Evolutionary conservation across 1,140 invertebrate genomes (phyloP).

Genomic region (Riptortus pedestris): DNA sequence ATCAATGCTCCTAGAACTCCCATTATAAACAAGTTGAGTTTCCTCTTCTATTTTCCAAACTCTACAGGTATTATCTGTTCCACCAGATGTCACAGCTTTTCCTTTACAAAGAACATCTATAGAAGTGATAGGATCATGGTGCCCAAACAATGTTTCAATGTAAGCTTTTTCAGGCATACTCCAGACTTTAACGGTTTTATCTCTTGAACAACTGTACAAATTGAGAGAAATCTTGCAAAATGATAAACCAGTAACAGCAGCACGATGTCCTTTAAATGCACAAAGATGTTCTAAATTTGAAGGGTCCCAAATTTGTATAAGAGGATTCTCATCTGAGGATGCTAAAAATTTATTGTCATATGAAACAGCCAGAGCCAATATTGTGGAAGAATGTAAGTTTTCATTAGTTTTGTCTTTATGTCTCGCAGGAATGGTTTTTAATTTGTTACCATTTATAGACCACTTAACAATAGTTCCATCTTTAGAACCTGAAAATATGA

Average conservation of each 20-base stretch:
- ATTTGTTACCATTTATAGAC: slow-evolving; percentile 43
- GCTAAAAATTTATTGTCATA: slow-evolving; percentile 76
- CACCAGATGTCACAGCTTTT: slow-evolving; percentile 78
- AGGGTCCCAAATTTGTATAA: slow-evolving; percentile 75
- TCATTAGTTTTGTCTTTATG: slow-evolving; percentile 31
- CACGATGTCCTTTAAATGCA: slow-evolving; percentile 70
- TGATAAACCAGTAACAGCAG: slow-evolving; percentile 61
- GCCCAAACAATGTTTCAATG: slow-evolving; percentile 90
- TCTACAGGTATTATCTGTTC: slow-evolving; percentile 70
- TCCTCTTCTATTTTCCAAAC: slow-evolving; percentile 96
- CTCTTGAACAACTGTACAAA: slow-evolving; percentile 61
- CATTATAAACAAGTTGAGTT: slow-evolving; percentile 88
- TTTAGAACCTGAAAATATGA: slow-evolving; percentile 76
- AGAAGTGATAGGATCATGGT: slow-evolving; percentile 76
- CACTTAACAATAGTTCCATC: slow-evolving; percentile 83
- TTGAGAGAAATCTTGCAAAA: slow-evolving; percentile 82
- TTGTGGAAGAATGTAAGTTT: slow-evolving; percentile 44
- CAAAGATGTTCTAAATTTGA: slow-evolving; percentile 63
- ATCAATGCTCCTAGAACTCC: slow-evolving; percentile 69
- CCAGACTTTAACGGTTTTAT: slow-evolving; percentile 85
- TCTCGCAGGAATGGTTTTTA: slow-evolving; percentile 35
- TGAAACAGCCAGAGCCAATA: slow-evolving; percentile 66
- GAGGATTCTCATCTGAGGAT: slow-evolving; percentile 60
- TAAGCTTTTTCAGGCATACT: slow-evolving; percentile 90
- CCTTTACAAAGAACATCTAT: slow-evolving; percentile 79